Evolutionary conservation across 2,888 invertebrate species (phyloP), one percentile per base, ranked within the genome.

Genomic region (Sphaeridia pumilis): DNA sequence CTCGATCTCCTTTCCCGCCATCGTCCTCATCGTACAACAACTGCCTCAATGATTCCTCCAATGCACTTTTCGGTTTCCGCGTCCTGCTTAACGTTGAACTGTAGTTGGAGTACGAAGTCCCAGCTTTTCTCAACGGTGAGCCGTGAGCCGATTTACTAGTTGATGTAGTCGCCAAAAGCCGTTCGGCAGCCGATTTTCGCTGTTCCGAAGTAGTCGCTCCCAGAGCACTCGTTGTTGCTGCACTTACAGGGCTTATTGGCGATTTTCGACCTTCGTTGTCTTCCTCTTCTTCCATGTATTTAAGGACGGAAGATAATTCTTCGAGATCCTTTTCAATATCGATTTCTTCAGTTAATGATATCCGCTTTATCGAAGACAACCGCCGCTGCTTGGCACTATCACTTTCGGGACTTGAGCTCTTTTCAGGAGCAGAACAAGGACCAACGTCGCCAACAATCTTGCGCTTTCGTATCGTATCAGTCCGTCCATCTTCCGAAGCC

Each of bases 21-120:
- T 5, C 7, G 20, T 38, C 38, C 20, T 14, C 63, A 44, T 57
- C 56, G 49, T 63, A 65, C 5, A 65, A 46, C 4, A 58, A 58
- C 34, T 63, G 58, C 41, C 52, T 52, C 7, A 65, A 48, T 22
- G 60, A 57, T 41, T 65, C 65, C 47, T 65, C 65, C n/a, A 65
- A 47, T 12, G 61, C 50, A 34, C 54, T 58, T 31, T 62, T 54
- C 25, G 38, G 46, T 27, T 48, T 20, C 7, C 58, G 56, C 46
- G 46, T 50, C 28, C 20, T 41, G 14, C 52, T 36, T 27, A 21
- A n/a, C 22, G 25, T 4, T n/a, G 4, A 25, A 4, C n/a, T 28
- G 14, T 26, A 36, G 46, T 26, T 25, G n/a, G 34, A 17, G 14
- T 7, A 12, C n/a, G n/a, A n/a, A n/a, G n/a, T n/a, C n/a, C n/a